These are phyloP conservation scores for Cotesia glomerata DNA, from an alignment of 1,140 invertebrate genomes.

Conservation along the genomic window DNA sequence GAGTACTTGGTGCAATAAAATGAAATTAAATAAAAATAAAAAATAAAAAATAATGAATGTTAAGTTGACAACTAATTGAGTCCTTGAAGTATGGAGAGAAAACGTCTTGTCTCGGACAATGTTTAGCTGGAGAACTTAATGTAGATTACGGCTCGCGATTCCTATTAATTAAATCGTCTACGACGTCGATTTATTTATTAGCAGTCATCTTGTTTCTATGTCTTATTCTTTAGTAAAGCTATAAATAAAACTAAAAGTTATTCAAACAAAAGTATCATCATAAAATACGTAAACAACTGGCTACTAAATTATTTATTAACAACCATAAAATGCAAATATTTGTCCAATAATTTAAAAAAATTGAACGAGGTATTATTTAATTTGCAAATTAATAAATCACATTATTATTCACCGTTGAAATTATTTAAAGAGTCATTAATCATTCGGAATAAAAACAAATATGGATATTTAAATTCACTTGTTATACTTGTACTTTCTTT, in stretches of 20 bases:
- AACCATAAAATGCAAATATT: no score
- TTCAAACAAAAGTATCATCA: no score
- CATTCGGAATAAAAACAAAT: not conserved
- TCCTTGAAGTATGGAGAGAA: constrained; percentile 47
- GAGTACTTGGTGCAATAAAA: constrained; percentile 5
- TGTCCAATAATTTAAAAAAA: no score
- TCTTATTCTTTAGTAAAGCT: not conserved
- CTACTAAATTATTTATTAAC: no score
- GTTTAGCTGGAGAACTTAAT: constrained; percentile 6
- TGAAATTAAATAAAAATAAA: not conserved
- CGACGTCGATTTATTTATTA: constrained; percentile 26
- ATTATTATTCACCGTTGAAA: no score
- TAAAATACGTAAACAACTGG: no score
- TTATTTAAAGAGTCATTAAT: no score
- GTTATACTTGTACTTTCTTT: not conserved
- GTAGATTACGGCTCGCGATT: constrained; percentile 16
- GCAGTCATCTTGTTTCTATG: constrained; percentile 22
- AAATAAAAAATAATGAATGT: no score
- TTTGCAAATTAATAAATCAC: no score
- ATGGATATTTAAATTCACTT: not conserved
- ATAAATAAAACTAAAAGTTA: no score
- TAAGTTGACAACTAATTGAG: constrained; percentile 29
- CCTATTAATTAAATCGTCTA: not conserved
- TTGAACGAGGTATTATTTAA: no score
- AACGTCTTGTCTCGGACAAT: constrained; percentile 32